A percentile compares a stretch with the other conserved stretches of the same genome.
These are phyloP conservation scores for Diadema setosum DNA, from an alignment of 35 echinoderm and acorn worm species.

Conservation along the genomic window DNA sequence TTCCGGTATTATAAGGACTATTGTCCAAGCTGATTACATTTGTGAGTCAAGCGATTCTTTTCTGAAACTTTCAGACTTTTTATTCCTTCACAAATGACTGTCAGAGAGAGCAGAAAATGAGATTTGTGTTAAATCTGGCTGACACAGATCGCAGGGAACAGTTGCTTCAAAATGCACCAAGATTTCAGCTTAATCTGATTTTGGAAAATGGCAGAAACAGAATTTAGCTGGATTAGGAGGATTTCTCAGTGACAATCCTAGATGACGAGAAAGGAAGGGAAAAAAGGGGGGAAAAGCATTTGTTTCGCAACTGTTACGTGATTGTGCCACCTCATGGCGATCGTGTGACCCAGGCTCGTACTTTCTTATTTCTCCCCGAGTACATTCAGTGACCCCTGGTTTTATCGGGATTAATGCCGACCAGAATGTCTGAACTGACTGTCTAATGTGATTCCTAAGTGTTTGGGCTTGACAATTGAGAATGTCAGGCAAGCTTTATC, in stretches of 20 bases:
- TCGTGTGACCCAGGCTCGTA: not conserved
- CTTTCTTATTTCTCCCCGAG: not conserved
- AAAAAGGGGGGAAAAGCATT: not conserved
- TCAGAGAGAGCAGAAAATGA: not conserved
- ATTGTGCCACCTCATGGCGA: not conserved
- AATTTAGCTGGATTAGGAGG: not conserved
- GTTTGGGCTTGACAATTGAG: not conserved
- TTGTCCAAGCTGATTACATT: not conserved
- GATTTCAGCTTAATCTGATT: not conserved
- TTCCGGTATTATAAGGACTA: not conserved
- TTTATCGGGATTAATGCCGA: not conserved
- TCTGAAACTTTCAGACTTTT: not conserved
- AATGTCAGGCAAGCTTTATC: not conserved
- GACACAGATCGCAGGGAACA: not conserved
- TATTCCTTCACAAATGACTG: no score
- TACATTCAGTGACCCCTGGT: not conserved
- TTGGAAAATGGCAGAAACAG: not conserved
- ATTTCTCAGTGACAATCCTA: not conserved
- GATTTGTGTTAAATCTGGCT: not conserved
- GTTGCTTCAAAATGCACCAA: not conserved
- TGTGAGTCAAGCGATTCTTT: not conserved
- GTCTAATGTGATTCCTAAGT: not conserved
- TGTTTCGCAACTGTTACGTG: slow-evolving; percentile 5
- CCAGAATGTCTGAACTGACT: not conserved
- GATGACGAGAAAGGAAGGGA: no score